Conservation (phyloP, 92 coral and sea anemone genomes). For the Plumapathes pennacea region DNA sequence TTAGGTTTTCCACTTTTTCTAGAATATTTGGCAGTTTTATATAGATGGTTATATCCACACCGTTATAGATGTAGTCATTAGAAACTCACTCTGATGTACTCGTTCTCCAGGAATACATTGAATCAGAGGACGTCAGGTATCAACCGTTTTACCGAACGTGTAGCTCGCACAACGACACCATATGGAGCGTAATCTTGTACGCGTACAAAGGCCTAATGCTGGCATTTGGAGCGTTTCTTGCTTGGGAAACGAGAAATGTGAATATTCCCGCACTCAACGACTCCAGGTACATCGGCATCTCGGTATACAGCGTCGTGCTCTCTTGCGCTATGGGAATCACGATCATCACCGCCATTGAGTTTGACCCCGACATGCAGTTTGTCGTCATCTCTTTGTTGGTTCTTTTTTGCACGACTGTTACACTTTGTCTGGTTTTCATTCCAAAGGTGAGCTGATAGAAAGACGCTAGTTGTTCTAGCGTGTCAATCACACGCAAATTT, state of each 20-base stretch:
- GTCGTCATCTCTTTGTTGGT: slow-evolving; percentile 46
- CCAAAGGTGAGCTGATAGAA: slow-evolving; percentile 41
- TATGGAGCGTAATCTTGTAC: slow-evolving; percentile 41
- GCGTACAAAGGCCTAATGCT: slow-evolving; percentile 58
- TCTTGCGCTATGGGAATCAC: slow-evolving; percentile 64
- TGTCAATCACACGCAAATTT: no score
- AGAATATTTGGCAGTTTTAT: no score
- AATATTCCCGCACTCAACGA: slow-evolving; percentile 44
- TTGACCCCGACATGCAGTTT: slow-evolving; percentile 35
- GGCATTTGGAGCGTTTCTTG: slow-evolving; percentile 55
- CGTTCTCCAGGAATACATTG: slow-evolving; percentile 25
- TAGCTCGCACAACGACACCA: slow-evolving; percentile 18
- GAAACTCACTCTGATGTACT: no score
- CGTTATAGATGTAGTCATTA: no score
- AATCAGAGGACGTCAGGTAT: slow-evolving; percentile 30
- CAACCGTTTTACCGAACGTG: slow-evolving; percentile 31
- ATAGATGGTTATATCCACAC: no score
- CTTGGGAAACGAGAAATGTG: slow-evolving; percentile 59
- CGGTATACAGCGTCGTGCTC: slow-evolving; percentile 54
- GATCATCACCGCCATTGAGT: slow-evolving; percentile 27
- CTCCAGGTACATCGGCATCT: slow-evolving; percentile 51
- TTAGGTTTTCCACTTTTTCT: no score
- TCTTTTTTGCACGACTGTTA: slow-evolving; percentile 50
- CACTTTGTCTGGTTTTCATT: slow-evolving; percentile 53
- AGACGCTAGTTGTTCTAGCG: no score